A percentile compares a stretch with the other conserved stretches of the same genome.
These are phyloP conservation scores for Athene cunicularia DNA, from an alignment of 2,113 vertebrate genomes.

Conservation along the genomic window DNA sequence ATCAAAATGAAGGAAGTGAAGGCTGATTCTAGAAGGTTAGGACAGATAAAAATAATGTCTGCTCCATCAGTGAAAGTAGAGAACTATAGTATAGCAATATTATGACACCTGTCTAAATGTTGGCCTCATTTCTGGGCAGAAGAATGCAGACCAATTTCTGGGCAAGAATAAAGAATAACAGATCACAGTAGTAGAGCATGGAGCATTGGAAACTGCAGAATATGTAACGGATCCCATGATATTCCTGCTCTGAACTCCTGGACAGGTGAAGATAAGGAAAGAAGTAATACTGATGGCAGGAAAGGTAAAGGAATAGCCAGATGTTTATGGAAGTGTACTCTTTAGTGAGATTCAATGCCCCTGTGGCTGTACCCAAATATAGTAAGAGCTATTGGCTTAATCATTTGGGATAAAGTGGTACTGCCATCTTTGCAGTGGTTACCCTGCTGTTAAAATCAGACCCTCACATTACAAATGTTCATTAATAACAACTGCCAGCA, in stretches of 20 bases:
- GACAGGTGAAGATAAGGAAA: not conserved
- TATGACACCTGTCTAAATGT: not conserved
- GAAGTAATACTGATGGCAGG: not conserved
- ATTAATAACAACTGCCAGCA: not conserved
- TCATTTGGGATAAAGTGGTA: not conserved
- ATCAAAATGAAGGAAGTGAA: not conserved
- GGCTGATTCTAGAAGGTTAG: not conserved
- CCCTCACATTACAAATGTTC: not conserved
- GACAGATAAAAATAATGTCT: not conserved
- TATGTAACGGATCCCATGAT: not conserved
- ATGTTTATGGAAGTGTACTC: not conserved
- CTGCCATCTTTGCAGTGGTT: not conserved
- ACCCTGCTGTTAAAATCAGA: conserved; percentile 17
- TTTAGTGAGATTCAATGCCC: not conserved
- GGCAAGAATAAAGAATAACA: not conserved
- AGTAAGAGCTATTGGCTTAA: conserved; percentile 31
- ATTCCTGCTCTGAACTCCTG: not conserved
- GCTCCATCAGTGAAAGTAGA: not conserved
- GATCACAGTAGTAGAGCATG: not conserved
- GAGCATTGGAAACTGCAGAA: not conserved
- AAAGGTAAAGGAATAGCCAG: not conserved
- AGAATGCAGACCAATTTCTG: not conserved
- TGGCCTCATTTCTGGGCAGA: not conserved
- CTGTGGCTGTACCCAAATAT: not conserved
- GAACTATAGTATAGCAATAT: not conserved